These are phyloP conservation scores for Bungarus multicinctus DNA, from an alignment of 2,113 vertebrate genomes.

Conservation along the genomic window DNA sequence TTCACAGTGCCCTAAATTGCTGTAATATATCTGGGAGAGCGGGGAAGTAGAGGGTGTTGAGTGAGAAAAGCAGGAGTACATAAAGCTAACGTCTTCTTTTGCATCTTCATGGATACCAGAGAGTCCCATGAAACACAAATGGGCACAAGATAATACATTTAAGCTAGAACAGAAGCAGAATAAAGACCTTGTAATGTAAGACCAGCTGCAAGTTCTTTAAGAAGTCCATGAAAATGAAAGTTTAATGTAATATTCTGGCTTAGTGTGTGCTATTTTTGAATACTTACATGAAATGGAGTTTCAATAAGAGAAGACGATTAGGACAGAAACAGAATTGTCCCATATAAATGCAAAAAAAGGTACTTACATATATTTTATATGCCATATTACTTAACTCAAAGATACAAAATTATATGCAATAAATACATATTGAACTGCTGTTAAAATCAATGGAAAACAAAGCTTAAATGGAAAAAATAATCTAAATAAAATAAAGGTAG, in stretches of 20 bases:
- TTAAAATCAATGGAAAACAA: not conserved
- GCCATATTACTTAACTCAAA: not conserved
- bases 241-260: not conserved
- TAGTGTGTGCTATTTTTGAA: not conserved
- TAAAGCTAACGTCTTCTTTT: not conserved
- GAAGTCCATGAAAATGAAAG: not conserved
- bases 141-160: not conserved
- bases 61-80: not conserved
- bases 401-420: not conserved
- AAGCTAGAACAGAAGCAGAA: not conserved
- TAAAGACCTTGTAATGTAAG: not conserved
- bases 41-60: not conserved
- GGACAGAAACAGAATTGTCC: not conserved
- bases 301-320: not conserved
- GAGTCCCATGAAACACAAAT: not conserved
- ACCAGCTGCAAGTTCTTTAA: not conserved
- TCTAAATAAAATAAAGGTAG: not conserved
- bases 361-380: not conserved
- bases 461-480: not conserved
- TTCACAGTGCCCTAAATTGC: not conserved
- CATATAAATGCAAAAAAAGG: not conserved
- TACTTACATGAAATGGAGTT: not conserved
- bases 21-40: not conserved
- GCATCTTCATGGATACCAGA: not conserved
- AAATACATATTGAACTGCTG: not conserved